Evolutionary conservation across 2,113 vertebrate genomes (phyloP).

Genomic region (Aptenodytes forsteri): DNA sequence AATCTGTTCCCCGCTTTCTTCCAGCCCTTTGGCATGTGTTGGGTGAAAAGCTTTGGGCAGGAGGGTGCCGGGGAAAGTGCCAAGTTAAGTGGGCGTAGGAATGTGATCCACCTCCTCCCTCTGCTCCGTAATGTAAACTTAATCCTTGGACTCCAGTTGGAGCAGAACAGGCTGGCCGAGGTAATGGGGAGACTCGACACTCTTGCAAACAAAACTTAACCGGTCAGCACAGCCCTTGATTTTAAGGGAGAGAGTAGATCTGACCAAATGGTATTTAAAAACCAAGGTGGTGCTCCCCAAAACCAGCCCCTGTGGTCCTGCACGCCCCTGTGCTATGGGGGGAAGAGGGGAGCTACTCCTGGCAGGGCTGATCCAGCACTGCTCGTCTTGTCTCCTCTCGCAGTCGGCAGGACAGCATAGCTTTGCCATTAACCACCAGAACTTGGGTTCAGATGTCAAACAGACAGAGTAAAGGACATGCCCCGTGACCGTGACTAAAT

Average conservation of each 20-base stretch:
- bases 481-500: neutral
- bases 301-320: neutral
- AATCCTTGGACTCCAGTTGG: neutral
- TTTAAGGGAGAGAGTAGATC: neutral
- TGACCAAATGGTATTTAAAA: neutral
- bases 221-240: fast-evolving
- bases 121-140: fast-evolving
- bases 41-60: neutral
- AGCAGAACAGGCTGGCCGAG: neutral
- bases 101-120: neutral
- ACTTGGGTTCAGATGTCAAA: neutral
- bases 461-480: neutral
- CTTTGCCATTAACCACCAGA: neutral
- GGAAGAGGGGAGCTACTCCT: neutral
- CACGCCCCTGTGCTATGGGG: fast-evolving
- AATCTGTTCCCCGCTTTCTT: neutral
- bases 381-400: neutral
- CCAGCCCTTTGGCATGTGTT: neutral
- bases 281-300: neutral
- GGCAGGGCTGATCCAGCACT: neutral
- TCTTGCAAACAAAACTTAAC: neutral
- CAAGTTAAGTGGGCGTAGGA: neutral
- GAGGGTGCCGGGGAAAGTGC: neutral
- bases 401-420: neutral
- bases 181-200: fast-evolving